phyloP scores from a whole-genome alignment of 1,140 invertebrate species.

The Drosophila ironensis region DNA sequence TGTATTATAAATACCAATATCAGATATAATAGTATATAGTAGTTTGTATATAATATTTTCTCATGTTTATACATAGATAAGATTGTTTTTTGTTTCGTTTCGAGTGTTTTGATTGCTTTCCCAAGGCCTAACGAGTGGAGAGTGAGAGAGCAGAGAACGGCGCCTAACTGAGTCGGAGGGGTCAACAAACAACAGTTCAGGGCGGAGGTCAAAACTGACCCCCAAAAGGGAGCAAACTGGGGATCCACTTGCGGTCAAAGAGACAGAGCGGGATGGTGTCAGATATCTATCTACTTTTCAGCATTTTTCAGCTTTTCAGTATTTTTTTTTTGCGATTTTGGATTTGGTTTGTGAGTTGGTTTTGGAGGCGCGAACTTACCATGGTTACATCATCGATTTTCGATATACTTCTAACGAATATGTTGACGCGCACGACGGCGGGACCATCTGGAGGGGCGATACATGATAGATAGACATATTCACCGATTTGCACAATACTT shows the following conservation, averaged over 20 bases:
- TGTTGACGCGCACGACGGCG: slow-evolving; percentile 96
- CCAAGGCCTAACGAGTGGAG: slow-evolving; percentile 13
- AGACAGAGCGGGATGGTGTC: slow-evolving; percentile 15
- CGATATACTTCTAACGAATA: slow-evolving; percentile 98
- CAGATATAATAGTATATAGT: slow-evolving; percentile 52
- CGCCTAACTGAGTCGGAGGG: neutral
- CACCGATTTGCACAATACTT: slow-evolving; percentile 63
- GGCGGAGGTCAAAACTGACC: no score
- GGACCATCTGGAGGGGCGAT: slow-evolving; percentile 89
- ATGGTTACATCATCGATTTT: slow-evolving; percentile 99
- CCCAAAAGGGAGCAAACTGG: slow-evolving; percentile 2
- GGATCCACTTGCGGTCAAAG: slow-evolving; percentile 25
- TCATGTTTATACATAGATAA: slow-evolving; percentile 35
- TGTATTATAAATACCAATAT: slow-evolving; percentile 68
- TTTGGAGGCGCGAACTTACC: slow-evolving; percentile 88
- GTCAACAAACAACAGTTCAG: neutral
- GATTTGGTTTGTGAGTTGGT: slow-evolving; percentile 26
- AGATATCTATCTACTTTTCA: no score
- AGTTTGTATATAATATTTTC: slow-evolving; percentile 48
- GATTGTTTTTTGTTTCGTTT: slow-evolving; percentile 20
- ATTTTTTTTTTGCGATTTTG: slow-evolving; percentile 18
- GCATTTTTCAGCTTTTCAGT: slow-evolving; percentile 8
- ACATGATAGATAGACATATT: slow-evolving; percentile 81
- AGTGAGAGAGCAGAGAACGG: slow-evolving; percentile 7
- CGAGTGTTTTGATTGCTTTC: slow-evolving; percentile 28